phyloP scores from a whole-genome alignment of 2,113 vertebrate genomes.

The Paradisaea rubra region DNA sequence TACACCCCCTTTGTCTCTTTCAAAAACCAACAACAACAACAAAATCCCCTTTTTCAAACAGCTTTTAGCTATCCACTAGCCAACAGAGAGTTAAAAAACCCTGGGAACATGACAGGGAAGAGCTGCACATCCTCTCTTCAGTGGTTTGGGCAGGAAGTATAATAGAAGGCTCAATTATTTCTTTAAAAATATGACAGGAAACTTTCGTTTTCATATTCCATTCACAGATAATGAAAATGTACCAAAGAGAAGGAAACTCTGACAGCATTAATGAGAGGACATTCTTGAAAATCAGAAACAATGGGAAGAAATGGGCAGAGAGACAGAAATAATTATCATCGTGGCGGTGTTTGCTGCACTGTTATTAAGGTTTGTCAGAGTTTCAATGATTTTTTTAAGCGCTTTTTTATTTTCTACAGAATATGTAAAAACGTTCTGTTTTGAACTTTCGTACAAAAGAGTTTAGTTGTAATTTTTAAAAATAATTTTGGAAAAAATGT shows the following conservation, averaged over 20 bases:
- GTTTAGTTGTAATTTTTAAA: neutral
- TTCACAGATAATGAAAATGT: conserved; percentile 37
- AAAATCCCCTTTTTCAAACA: neutral
- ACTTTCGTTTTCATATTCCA: conserved; percentile 25
- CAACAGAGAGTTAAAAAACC: neutral
- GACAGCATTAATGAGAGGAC: conserved; percentile 41
- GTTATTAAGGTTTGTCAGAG: conserved; percentile 55
- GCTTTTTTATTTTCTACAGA: neutral
- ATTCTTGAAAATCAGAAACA: conserved; percentile 51
- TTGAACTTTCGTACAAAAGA: neutral
- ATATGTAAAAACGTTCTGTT: neutral
- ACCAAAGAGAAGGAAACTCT: neutral
- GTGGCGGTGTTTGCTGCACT: conserved; percentile 36
- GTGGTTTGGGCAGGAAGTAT: neutral
- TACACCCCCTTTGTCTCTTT: neutral
- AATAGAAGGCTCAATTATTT: conserved; percentile 21
- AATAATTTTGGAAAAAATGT: neutral
- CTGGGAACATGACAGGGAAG: neutral
- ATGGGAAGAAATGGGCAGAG: conserved; percentile 49
- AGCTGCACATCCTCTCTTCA: neutral
- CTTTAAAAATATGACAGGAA: conserved; percentile 31
- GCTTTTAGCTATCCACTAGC: neutral
- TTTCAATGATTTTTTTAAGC: conserved; percentile 20
- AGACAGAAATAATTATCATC: conserved; percentile 44
- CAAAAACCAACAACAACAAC: neutral